Percentiles rank a stretch among this genome's conserved stretches.
Conservation (phyloP, 1,140 invertebrate genomes). For the Luehdorfia chinensis region DNA sequence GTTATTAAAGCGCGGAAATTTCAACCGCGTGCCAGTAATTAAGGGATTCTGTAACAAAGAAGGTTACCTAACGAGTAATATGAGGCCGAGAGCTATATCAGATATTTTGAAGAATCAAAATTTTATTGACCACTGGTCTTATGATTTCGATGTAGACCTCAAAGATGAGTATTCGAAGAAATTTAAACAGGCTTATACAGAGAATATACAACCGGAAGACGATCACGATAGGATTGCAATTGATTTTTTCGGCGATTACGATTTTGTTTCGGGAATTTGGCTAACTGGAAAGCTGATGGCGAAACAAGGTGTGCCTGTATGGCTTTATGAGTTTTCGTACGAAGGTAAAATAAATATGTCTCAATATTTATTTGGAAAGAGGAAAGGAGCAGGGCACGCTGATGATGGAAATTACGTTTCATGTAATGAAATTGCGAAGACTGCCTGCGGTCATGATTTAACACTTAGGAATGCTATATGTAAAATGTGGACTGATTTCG, state of each 20-base stretch:
- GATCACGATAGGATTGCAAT: constrained; percentile 24
- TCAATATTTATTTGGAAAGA: constrained; percentile 48
- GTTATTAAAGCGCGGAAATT: constrained; percentile 69
- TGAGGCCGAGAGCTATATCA: constrained; percentile 20
- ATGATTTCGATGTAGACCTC: constrained; percentile 24
- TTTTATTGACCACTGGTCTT: constrained; percentile 31
- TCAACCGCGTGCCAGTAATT: constrained; percentile 64
- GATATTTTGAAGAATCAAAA: constrained; percentile 27
- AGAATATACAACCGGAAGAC: constrained; percentile 15
- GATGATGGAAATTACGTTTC: constrained; percentile 50
- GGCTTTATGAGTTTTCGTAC: constrained; percentile 64
- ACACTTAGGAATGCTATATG: neutral
- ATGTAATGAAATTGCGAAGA: neutral
- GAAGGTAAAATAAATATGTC: constrained; percentile 65
- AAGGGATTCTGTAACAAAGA: constrained; percentile 72
- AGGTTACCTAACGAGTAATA: constrained; percentile 38
- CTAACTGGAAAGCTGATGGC: constrained; percentile 50
- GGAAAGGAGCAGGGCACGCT: constrained; percentile 67
- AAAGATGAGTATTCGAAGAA: constrained; percentile 13
- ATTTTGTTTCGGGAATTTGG: constrained; percentile 64
- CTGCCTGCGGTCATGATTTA: neutral
- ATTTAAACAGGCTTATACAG: constrained; percentile 1
- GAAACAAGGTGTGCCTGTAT: constrained; percentile 23
- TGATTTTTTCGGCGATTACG: constrained; percentile 57
- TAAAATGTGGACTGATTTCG: neutral